Evolutionary conservation across 2,888 invertebrate genomes (phyloP), one percentile per base, ranked within the genome.

Genomic region (Catocala sponsa): DNA sequence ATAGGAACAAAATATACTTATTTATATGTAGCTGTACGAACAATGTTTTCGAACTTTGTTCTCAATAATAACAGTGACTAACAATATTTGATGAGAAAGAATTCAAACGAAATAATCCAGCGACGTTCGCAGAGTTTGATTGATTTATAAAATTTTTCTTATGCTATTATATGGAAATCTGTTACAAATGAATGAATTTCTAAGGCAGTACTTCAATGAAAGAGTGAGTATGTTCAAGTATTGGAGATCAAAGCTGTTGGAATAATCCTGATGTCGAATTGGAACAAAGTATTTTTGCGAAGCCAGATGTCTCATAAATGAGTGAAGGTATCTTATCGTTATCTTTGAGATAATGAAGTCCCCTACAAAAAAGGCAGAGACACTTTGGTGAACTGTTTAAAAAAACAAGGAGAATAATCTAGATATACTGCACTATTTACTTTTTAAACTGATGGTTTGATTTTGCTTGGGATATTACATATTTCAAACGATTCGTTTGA

Each of bases 141-240:
- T 32, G 48, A 32, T 33, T 48, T n/a, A 11, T n/a, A 32, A 25
- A 48, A 32, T 48, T 46, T 32, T 48, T n/a, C 32, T 32, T 48
- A 33, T 4, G 48, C 48, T 48, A 48, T 48, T 48, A n/a, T 48
- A 48, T 48, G 48, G 11, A 48, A 33, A 48, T 48, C 48, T 48
- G 48, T 33, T 32, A 48, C 33, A 48, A 48, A 33, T 48, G 33
- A 48, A 48, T 5, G 48, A 48, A 48, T 48, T 48, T 32, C 32
- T 48, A 33, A n/a, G 48, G 48, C 33, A 5, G 25, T 32, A 48
- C 33, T n/a, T 6, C 32, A 32, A 32, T 12, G 5, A 25, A 25
- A 5, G 32, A 48, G 32, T 46, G 15, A 15, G 46, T 15, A 46
- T 25, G 47, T 25, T 48, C 25, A 32, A 48, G 48, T 48, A 48